Percentiles rank a stretch among this genome's conserved stretches.
phyloP scores from a whole-genome alignment of 1,140 invertebrate genomes.

The Tachypleus tridentatus region DNA sequence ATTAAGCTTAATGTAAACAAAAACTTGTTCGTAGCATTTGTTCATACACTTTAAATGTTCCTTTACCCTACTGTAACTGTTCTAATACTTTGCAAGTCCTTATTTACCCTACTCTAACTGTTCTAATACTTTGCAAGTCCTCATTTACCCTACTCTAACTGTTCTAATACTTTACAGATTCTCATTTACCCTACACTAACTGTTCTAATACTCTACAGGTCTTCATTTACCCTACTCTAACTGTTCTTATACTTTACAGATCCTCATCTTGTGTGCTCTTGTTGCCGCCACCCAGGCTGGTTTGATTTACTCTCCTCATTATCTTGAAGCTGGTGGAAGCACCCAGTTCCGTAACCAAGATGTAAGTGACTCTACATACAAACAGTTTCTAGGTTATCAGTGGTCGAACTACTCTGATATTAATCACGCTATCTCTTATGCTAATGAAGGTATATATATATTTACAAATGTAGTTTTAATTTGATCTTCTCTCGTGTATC shows the following conservation, averaged over 20 bases:
- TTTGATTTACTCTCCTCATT: background rate
- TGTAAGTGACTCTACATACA: slow-evolving; percentile 3
- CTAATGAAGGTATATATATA: background rate
- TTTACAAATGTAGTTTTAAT: background rate
- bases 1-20: no score
- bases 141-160: background rate
- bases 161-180: no score
- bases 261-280: background rate
- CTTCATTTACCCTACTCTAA: background rate
- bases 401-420: background rate
- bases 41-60: no score
- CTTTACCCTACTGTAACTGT: no score
- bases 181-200: no score
- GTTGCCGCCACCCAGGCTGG: background rate
- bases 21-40: no score
- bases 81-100: no score
- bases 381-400: background rate
- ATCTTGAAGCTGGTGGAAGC: slow-evolving; percentile 13
- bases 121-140: background rate
- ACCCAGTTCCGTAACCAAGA: slow-evolving; percentile 20
- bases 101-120: background rate
- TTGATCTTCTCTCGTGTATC: no score
- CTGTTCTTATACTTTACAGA: background rate
- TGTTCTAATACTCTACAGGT: no score
- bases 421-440: background rate